Evolutionary conservation across 2,888 invertebrate genomes (phyloP), one percentile per base, ranked within the genome.

Genomic region (Andricus quercusramuli): DNA sequence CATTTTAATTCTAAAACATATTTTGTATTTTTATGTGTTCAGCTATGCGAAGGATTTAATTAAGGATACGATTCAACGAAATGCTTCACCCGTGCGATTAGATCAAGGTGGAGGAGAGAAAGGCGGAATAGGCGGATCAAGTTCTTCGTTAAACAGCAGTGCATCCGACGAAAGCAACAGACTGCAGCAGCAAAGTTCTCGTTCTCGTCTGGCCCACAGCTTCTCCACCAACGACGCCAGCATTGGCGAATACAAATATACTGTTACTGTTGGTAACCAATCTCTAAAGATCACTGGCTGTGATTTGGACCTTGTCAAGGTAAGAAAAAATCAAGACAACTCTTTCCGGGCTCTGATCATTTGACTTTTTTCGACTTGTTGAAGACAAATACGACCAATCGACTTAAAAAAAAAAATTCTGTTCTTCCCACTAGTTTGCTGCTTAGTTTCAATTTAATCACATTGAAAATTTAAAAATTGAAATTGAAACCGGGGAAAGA

Each of bases 31-130:
- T 29, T 13, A 51, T 82, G 67, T 65, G 78, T 56, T 9, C 89
- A 98, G 98, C 90, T 96, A 97, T 93, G 98, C 98, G 65, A 98
- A 98, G 93, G 96, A 97, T 92, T 94, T 98, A 92, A 98, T 99
- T 91, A 98, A 98, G 92, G 98, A 98, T 91, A 98, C 98, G 85
- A 99, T 99, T 90, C 95, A 97, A 85, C 96, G 98, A 91, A 99
- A 99, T 94, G 98, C 98, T 87, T 98, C 98, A 77, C 98, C 98
- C 78, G 97, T 98, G 88, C 95, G 97, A 88, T 93, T 95, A 87
- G 95, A 96, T 89, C 94, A 94, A 84, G 90, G 92, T 85, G 94
- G 95, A 81, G 94, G 94, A 78, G 92, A 92, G 79, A 92, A 93
- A 82, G 94, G 94, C 86, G 94, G 95, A 81, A 93, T 94, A 79